Conservation (phyloP, 1,140 invertebrate species). For the Andricus grossulariae region DNA sequence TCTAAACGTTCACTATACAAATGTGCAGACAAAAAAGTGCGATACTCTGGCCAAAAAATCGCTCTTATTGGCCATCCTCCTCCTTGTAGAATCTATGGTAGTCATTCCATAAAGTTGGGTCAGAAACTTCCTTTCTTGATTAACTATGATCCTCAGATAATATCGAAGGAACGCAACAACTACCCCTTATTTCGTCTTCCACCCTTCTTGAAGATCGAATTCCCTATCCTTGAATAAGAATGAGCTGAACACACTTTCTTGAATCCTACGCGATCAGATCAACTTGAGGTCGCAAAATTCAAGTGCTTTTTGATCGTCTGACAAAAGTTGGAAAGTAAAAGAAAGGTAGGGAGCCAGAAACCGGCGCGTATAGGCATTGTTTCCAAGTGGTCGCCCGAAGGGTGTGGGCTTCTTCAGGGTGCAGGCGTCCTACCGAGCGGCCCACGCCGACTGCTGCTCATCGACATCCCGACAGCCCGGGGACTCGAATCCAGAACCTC, state of each 20-base stretch:
- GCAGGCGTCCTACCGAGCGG: conserved; percentile 72
- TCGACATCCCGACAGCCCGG: conserved; percentile 68
- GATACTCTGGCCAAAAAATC: too few species aligned
- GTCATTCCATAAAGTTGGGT: too few species aligned
- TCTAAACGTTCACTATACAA: too few species aligned
- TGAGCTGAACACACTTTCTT: background rate
- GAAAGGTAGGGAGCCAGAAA: conserved; percentile 9
- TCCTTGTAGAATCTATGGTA: too few species aligned
- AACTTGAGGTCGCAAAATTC: background rate
- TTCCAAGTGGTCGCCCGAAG: conserved; percentile 66
- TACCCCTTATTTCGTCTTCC: too few species aligned
- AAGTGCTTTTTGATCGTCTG: background rate
- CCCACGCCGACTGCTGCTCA: conserved; percentile 72
- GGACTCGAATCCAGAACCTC: conserved; percentile 61
- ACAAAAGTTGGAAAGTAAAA: conserved; percentile 2
- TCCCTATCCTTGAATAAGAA: too few species aligned
- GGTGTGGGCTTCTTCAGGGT: conserved; percentile 74
- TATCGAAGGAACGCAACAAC: too few species aligned
- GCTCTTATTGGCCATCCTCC: too few species aligned
- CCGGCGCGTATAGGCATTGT: conserved; percentile 59
- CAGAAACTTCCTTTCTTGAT: too few species aligned
- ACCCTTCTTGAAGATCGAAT: too few species aligned
- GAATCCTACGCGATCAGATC: background rate
- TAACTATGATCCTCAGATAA: too few species aligned
- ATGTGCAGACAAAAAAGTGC: too few species aligned